phyloP scores from a whole-genome alignment of 2,797 vertebrate species.

The Anomalospiza imberbis region DNA sequence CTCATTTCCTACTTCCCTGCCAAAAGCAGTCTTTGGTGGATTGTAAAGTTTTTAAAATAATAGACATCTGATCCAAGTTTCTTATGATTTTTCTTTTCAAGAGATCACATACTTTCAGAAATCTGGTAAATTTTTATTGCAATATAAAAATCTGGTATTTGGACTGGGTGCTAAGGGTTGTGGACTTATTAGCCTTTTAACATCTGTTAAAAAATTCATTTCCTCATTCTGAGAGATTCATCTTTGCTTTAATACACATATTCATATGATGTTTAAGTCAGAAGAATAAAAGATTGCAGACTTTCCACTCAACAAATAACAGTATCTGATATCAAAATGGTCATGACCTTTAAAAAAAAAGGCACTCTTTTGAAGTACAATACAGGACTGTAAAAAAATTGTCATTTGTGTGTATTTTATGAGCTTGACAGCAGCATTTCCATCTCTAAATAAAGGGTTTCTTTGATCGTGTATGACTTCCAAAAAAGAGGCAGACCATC shows the following conservation, averaged over 20 bases:
- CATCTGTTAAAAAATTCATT: slow-evolving; percentile 52
- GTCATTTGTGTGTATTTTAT: slow-evolving; percentile 36
- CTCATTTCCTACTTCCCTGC: slow-evolving; percentile 67
- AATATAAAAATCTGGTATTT: slow-evolving; percentile 41
- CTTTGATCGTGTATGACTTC: not conserved
- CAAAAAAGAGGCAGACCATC: not conserved
- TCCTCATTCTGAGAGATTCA: slow-evolving; percentile 27
- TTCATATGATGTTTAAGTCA: not conserved
- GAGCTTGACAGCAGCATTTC: slow-evolving; percentile 18
- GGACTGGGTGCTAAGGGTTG: not conserved
- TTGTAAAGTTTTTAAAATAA: slow-evolving; percentile 59
- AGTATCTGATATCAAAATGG: slow-evolving; percentile 44
- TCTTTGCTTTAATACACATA: not conserved
- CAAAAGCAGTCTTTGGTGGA: slow-evolving; percentile 58
- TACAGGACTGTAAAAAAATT: slow-evolving; percentile 26
- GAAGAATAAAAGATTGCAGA: not conserved
- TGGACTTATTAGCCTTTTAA: slow-evolving; percentile 49
- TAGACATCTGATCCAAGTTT: slow-evolving; percentile 52
- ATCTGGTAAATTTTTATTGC: slow-evolving; percentile 58
- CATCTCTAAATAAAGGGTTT: slow-evolving; percentile 22
- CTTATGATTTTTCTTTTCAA: slow-evolving; percentile 47
- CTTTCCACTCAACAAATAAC: not conserved
- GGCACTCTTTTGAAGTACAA: slow-evolving; percentile 29
- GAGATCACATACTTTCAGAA: slow-evolving; percentile 29
- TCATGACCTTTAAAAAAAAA: slow-evolving; percentile 22